phyloP scores from a whole-genome alignment of 2,113 vertebrate species.

The Agapornis roseicollis region DNA sequence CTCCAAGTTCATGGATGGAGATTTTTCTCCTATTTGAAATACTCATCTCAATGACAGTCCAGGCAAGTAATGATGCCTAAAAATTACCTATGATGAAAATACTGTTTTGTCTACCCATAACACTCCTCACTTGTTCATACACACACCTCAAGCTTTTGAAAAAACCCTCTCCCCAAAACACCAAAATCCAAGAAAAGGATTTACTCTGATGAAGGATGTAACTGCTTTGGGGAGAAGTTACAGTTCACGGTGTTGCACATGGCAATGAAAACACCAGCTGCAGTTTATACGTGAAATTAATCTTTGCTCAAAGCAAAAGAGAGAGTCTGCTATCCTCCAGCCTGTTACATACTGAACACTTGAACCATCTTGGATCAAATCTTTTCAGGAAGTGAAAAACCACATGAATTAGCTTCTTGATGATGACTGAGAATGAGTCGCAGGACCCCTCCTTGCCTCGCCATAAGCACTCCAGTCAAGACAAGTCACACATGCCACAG shows the following conservation, averaged over 20 bases:
- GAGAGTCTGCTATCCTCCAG: background rate
- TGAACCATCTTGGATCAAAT: background rate
- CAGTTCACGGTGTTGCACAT: fast-evolving
- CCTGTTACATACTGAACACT: background rate
- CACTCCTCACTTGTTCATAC: background rate
- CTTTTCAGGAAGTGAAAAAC: background rate
- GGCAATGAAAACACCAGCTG: fast-evolving
- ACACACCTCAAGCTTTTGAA: background rate
- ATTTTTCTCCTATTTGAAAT: background rate
- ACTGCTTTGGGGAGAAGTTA: background rate
- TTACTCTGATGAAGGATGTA: background rate
- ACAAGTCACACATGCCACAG: fast-evolving
- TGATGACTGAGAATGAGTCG: fast-evolving
- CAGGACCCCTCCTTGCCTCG: background rate
- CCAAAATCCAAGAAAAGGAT: background rate
- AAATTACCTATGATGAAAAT: background rate
- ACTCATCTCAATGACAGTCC: background rate
- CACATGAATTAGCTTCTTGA: background rate
- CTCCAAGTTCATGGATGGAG: background rate
- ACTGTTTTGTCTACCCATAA: background rate
- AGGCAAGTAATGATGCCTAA: background rate
- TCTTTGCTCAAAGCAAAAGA: background rate
- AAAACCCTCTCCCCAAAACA: background rate
- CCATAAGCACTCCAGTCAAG: background rate
- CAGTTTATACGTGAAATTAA: background rate